Evolutionary conservation across 2,797 vertebrate genomes (phyloP).

Genomic region (Novumbra hubbsi): DNA sequence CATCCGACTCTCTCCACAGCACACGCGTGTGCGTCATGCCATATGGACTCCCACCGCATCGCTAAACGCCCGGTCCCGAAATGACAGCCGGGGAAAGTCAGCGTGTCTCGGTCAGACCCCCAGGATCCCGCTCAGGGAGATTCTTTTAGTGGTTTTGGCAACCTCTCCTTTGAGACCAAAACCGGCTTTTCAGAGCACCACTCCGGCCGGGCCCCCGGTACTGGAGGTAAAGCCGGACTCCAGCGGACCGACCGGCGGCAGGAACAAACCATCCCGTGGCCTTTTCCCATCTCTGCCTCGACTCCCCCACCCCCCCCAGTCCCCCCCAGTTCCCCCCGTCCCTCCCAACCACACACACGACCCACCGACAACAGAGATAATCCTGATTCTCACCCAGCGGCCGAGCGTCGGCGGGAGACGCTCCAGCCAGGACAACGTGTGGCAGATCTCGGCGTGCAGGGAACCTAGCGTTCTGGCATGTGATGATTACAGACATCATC

Average conservation of each 20-base stretch:
- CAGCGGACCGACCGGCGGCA: not conserved
- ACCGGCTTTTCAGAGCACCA: too few relatives aligned
- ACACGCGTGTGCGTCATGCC: not conserved
- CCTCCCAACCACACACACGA: slow-evolving; percentile 26
- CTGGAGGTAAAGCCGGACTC: not conserved
- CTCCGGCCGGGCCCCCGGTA: not conserved
- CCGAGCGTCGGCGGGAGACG: slow-evolving; percentile 59
- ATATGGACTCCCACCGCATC: not conserved
- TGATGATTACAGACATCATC: slow-evolving; percentile 39
- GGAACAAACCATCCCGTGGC: slow-evolving; percentile 33
- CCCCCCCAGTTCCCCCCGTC: not conserved
- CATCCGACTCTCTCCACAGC: not conserved
- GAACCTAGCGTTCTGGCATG: not conserved
- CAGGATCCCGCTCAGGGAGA: slow-evolving; percentile 41
- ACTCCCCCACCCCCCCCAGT: too few relatives aligned
- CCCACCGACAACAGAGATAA: slow-evolving; percentile 66
- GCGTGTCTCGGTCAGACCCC: slow-evolving; percentile 27
- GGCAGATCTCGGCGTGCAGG: slow-evolving; percentile 43
- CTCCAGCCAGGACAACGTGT: slow-evolving; percentile 54
- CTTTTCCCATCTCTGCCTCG: not conserved
- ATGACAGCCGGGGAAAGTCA: slow-evolving; percentile 35
- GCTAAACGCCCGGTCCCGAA: not conserved
- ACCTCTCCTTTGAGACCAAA: not conserved
- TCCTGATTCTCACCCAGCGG: slow-evolving; percentile 75
- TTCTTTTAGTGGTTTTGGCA: slow-evolving; percentile 3